These are phyloP conservation scores for Adrianichthys oophorus DNA, from an alignment of 2,797 vertebrate species.

Conservation along the genomic window DNA sequence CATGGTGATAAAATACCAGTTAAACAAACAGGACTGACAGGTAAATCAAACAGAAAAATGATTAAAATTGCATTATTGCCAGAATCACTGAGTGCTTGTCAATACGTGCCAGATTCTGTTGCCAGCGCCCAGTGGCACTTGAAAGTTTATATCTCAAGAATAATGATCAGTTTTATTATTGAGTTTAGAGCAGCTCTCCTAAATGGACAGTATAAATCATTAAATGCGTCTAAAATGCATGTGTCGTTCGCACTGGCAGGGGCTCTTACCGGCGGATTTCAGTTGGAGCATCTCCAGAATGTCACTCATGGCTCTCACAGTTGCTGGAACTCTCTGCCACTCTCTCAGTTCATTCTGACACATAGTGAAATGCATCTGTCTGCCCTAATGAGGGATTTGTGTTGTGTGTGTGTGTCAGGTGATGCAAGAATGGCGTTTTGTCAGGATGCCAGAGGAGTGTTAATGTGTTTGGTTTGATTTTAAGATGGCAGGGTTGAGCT, in stretches of 20 bases:
- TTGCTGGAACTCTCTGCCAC: conserved; percentile 18
- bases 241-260: conserved; percentile 11
- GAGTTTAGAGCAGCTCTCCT: conserved; percentile 36
- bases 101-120: too few species aligned
- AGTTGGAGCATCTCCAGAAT: not conserved
- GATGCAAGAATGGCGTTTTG: conserved; percentile 45
- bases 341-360: conserved; percentile 24
- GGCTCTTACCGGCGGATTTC: conserved; percentile 26
- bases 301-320: conserved; percentile 16
- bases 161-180: conserved; percentile 36
- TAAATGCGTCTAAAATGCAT: conserved; percentile 13
- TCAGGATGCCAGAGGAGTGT: conserved; percentile 29
- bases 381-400: conserved; percentile 45
- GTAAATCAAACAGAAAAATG: too few species aligned
- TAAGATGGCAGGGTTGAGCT: conserved; percentile 27
- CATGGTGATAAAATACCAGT: too few species aligned
- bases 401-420: conserved; percentile 42
- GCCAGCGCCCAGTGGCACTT: too few species aligned
- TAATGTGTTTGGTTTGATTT: conserved; percentile 53
- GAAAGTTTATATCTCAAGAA: conserved; percentile 37
- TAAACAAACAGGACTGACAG: too few species aligned
- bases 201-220: conserved; percentile 53
- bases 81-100: too few species aligned
- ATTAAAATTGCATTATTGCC: too few species aligned
- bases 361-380: conserved; percentile 36